Evolutionary conservation across 35 echinoderm and acorn worm species (phyloP).

Genomic region (Nesometra sesokonis): DNA sequence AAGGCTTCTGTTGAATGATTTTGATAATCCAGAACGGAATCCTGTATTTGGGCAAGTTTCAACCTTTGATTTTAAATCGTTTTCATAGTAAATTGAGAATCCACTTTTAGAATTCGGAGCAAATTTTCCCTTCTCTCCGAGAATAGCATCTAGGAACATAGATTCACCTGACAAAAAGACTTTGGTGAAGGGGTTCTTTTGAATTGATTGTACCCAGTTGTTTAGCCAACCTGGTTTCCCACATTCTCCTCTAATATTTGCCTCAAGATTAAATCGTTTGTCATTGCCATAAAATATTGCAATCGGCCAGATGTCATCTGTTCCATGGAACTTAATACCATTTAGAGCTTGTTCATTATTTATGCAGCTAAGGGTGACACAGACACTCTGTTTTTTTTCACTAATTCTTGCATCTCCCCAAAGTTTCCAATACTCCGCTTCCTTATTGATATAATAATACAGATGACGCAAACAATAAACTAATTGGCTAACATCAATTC

Average conservation of each 20-base stretch:
- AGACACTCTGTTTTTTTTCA: constrained; percentile 5
- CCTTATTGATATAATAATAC: constrained; percentile 4
- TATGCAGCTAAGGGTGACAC: background rate
- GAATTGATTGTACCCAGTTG: background rate
- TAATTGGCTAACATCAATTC: constrained; percentile 1
- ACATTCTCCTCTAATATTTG: background rate
- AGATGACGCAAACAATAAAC: constrained; percentile 10
- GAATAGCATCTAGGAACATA: constrained; percentile 28
- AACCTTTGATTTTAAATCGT: too few species aligned
- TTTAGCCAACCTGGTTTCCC: constrained; percentile 28
- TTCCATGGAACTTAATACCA: constrained; percentile 6
- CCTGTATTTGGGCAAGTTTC: constrained; percentile 4
- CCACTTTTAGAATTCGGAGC: background rate
- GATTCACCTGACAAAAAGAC: background rate
- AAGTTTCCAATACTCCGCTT: constrained; percentile 4
- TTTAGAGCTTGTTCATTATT: constrained; percentile 25
- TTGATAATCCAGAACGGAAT: background rate
- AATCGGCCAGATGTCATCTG: constrained; percentile 21
- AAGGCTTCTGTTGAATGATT: background rate
- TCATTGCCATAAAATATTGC: constrained; percentile 41
- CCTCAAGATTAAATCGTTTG: constrained; percentile 11
- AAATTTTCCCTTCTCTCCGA: constrained; percentile 3
- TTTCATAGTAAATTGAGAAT: background rate
- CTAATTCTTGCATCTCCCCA: constrained; percentile 22
- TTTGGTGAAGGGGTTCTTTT: background rate